phyloP scores from a whole-genome alignment of 2,797 vertebrate genomes.

The Cyclopterus lumpus region DNA sequence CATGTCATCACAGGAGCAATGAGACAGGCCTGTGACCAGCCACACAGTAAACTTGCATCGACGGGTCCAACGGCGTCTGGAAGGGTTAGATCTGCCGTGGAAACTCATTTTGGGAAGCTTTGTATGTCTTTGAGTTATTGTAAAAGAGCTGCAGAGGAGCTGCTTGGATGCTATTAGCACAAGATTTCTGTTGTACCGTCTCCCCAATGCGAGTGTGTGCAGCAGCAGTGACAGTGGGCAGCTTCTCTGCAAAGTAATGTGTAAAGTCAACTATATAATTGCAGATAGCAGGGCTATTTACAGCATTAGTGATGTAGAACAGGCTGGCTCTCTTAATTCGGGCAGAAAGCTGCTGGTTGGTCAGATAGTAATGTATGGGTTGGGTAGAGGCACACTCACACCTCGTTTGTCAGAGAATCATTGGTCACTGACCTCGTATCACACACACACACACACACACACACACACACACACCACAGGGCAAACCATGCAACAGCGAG shows the following conservation, averaged over 20 bases:
- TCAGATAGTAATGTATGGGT: conserved; percentile 75
- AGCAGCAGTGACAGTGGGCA: background rate
- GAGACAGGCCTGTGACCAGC: conserved; percentile 26
- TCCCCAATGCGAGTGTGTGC: conserved; percentile 18
- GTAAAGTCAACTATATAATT: background rate
- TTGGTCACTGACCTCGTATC: conserved; percentile 73
- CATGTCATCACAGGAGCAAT: conserved; percentile 32
- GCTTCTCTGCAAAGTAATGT: too few species aligned
- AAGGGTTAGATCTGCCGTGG: conserved; percentile 12
- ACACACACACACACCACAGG: conserved; percentile 68
- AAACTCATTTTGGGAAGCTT: conserved; percentile 36
- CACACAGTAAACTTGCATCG: conserved; percentile 26
- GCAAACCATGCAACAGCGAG: conserved; percentile 72
- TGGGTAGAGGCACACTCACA: conserved; percentile 60
- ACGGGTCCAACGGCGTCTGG: background rate
- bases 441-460: conserved; percentile 66
- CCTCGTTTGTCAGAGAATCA: conserved; percentile 80
- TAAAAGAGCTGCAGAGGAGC: conserved; percentile 42
- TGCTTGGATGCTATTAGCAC: conserved; percentile 19
- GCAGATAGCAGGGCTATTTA: background rate
- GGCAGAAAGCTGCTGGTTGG: conserved; percentile 43
- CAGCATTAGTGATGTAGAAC: conserved; percentile 37
- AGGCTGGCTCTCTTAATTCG: conserved; percentile 17
- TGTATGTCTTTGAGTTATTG: conserved; percentile 36
- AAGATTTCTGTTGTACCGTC: conserved; percentile 27